Base-by-base conservation (phyloP, 2,888 invertebrate genomes). In the Sinotaia quadrata region DNA sequence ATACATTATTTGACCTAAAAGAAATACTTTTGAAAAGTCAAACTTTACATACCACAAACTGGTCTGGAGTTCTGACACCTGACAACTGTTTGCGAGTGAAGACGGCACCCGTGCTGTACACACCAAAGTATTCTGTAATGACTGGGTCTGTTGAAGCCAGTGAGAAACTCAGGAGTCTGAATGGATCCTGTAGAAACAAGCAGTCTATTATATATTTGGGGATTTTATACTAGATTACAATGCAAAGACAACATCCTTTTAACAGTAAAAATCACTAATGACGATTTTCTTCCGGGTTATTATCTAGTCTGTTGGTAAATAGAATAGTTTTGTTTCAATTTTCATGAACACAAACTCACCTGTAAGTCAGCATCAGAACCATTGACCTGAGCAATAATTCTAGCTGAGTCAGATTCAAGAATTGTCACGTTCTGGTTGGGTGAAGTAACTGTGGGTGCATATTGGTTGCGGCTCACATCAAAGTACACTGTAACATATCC, bases 91-190 rank as follows among this genome's bases (percentile, higher is more conserved):
- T 54, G 10, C 56, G 56, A 0, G 54, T 65, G 65, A 54, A 65
- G 7, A 86, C 75, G 7, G 54, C 59, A 4, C 85, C 83, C 29
- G 71, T 74, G 24, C 44, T 29, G 29, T 76, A 72, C 21, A 85
- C 75, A 29, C 68, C 44, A 62, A 85, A 84, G 75, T 61, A 62
- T 29, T 68, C 21, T 56, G 10, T 5, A 36, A 49, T 36, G 15
- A n/a, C 34, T 5, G 33, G 7, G 29, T 62, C 57, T 24, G 56
- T 21, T 29, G 21, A 36, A 24, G 33, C 49, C 56, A 68, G 34
- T 33, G 24, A 34, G 56, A 56, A 68, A 18, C 21, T 18, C 12
- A 62, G 2, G 24, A 44, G 31, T 4, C 47, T 65, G 65, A 29
- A 47, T 27, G 60, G 61, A 34, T 41, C 47, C 68, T 68, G 52